These are phyloP conservation scores for Panulirus ornatus DNA, from an alignment of 1,140 invertebrate species.

Conservation along the genomic window DNA sequence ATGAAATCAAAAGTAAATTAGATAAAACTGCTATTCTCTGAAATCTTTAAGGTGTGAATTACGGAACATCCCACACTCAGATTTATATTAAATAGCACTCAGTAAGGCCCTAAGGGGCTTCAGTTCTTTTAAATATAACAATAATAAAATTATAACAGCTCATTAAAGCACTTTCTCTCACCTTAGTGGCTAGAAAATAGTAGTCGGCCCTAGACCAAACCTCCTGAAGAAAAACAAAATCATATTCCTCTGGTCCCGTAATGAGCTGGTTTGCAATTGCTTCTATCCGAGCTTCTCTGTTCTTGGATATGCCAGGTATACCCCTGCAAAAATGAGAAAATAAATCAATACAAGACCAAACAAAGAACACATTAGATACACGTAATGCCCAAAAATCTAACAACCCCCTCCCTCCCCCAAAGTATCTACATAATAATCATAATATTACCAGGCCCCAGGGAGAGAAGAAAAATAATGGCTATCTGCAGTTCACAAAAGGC, in stretches of 20 bases:
- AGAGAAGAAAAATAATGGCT: no score
- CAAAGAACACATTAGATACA: not conserved
- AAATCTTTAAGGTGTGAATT: no score
- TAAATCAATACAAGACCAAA: not conserved
- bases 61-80: no score
- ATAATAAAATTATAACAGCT: not conserved
- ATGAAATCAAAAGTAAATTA: no score
- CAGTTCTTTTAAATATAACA: no score
- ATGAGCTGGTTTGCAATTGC: constrained; percentile 54
- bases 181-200: constrained; percentile 36
- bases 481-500: no score
- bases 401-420: not conserved
- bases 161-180: not conserved
- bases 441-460: no score
- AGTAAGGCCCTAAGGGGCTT: no score
- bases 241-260: constrained; percentile 54
- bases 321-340: constrained; percentile 22
- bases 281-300: constrained; percentile 50
- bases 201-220: constrained; percentile 60
- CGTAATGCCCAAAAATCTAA: not conserved
- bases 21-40: no score
- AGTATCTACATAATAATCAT: not conserved
- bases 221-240: constrained; percentile 67
- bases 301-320: constrained; percentile 50
- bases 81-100: no score